Evolutionary conservation across 2,797 vertebrate genomes (phyloP).

Genomic region (Pseudopleuronectes americanus): DNA sequence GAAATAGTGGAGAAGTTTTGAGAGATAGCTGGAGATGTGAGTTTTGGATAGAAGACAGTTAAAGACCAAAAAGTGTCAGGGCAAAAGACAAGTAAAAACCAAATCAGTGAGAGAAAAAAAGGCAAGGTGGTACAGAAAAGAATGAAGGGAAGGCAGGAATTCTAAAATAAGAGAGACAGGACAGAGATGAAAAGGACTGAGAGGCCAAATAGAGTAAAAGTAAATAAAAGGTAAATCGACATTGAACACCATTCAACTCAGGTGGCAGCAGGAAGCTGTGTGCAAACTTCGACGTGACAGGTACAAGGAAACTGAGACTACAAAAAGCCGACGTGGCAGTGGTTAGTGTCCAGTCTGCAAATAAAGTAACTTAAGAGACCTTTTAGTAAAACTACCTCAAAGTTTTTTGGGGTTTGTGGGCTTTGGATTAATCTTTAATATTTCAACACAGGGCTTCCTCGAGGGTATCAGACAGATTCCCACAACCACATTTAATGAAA

Average conservation of each 20-base stretch:
- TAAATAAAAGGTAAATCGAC: not conserved
- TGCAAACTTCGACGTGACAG: too few relatives aligned
- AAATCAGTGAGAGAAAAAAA: slow-evolving; percentile 10
- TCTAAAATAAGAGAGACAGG: too few relatives aligned
- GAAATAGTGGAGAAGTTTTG: not conserved
- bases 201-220: not conserved
- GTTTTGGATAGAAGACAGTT: not conserved
- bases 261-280: too few relatives aligned
- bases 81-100: not conserved
- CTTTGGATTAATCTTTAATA: slow-evolving; percentile 29
- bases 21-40: not conserved
- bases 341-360: not conserved
- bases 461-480: slow-evolving; percentile 18
- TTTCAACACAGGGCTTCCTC: slow-evolving; percentile 25
- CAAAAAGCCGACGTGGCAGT: not conserved
- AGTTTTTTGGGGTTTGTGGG: slow-evolving; percentile 1
- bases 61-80: not conserved
- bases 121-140: not conserved
- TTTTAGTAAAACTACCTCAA: not conserved
- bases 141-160: too few relatives aligned
- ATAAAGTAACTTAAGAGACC: too few relatives aligned
- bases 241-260: too few relatives aligned
- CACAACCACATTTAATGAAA: slow-evolving; percentile 29
- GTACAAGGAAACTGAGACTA: too few relatives aligned
- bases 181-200: not conserved